Conservation (phyloP, 1,140 invertebrate genomes). For the Chymomyza costata region DNA sequence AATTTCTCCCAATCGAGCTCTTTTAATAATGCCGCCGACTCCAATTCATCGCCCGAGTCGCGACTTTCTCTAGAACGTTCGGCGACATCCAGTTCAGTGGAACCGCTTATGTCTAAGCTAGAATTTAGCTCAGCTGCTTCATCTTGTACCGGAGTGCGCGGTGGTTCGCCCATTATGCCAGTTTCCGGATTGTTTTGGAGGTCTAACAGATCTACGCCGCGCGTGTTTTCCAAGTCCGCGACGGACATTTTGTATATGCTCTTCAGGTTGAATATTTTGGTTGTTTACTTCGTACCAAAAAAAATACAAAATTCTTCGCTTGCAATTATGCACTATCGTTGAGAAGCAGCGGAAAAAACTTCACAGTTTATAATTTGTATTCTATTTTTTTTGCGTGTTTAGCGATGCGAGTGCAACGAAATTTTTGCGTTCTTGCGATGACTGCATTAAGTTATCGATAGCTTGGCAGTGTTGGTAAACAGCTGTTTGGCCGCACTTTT, state of each 20-base stretch:
- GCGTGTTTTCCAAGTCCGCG: slow-evolving; percentile 5
- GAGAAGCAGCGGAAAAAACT: too few species aligned
- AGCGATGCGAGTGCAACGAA: too few species aligned
- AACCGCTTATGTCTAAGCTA: slow-evolving; percentile 39
- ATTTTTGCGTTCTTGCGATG: too few species aligned
- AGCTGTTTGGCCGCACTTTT: too few species aligned
- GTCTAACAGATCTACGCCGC: not conserved
- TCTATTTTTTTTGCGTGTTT: too few species aligned
- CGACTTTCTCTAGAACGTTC: slow-evolving; percentile 2
- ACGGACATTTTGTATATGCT: slow-evolving; percentile 10
- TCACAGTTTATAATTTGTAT: too few species aligned
- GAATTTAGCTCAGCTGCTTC: slow-evolving; percentile 29
- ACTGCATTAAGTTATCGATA: too few species aligned
- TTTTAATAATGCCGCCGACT: slow-evolving; percentile 6
- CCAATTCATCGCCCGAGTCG: not conserved
- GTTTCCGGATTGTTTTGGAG: not conserved
- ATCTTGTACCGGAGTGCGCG: slow-evolving; percentile 38
- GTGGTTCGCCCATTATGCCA: slow-evolving; percentile 4
- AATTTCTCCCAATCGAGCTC: too few species aligned
- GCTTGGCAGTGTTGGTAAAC: too few species aligned
- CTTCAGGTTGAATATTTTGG: not conserved
- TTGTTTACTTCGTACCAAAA: too few species aligned
- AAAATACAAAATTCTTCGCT: too few species aligned
- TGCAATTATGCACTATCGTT: too few species aligned
- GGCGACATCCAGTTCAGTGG: slow-evolving; percentile 16